Evolutionary conservation across 2,888 invertebrate species (phyloP).

Genomic region (Drosophila yooni): DNA sequence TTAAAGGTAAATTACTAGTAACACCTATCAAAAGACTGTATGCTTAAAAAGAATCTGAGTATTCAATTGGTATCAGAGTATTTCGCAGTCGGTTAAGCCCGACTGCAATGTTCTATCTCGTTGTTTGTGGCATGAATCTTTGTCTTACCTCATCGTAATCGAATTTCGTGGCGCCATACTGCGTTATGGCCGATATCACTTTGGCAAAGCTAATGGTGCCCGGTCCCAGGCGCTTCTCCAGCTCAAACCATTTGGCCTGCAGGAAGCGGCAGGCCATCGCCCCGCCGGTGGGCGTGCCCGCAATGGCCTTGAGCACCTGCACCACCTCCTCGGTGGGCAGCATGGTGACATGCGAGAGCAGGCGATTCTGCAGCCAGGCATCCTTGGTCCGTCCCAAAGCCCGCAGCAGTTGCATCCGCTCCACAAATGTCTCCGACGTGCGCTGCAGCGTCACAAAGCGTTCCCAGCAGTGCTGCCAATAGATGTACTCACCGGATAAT

Average conservation of each 20-base stretch:
- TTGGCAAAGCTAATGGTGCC: conserved; percentile 85
- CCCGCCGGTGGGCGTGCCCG: conserved; percentile 85
- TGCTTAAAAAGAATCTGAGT: background rate
- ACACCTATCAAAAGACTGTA: background rate
- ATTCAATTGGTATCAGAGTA: background rate
- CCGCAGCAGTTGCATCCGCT: conserved; percentile 84
- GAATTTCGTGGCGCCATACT: conserved; percentile 85
- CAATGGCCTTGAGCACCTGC: conserved; percentile 85
- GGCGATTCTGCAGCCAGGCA: conserved; percentile 85
- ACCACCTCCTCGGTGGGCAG: conserved; percentile 84
- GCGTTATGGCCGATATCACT: conserved; percentile 85
- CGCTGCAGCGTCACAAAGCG: conserved; percentile 83
- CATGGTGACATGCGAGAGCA: conserved; percentile 85
- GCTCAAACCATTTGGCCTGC: conserved; percentile 85
- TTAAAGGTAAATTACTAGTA: background rate
- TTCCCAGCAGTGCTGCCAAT: conserved; percentile 85
- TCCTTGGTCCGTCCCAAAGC: conserved; percentile 85
- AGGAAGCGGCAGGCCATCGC: conserved; percentile 85
- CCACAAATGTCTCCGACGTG: conserved; percentile 83
- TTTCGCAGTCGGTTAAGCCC: background rate
- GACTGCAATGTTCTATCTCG: background rate
- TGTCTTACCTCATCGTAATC: conserved; percentile 84
- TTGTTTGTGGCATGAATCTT: background rate
- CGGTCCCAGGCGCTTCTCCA: conserved; percentile 84
- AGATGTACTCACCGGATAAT: conserved; percentile 84